Conservation (phyloP, 2,113 vertebrate genomes). For the Gambusia holbrooki region DNA sequence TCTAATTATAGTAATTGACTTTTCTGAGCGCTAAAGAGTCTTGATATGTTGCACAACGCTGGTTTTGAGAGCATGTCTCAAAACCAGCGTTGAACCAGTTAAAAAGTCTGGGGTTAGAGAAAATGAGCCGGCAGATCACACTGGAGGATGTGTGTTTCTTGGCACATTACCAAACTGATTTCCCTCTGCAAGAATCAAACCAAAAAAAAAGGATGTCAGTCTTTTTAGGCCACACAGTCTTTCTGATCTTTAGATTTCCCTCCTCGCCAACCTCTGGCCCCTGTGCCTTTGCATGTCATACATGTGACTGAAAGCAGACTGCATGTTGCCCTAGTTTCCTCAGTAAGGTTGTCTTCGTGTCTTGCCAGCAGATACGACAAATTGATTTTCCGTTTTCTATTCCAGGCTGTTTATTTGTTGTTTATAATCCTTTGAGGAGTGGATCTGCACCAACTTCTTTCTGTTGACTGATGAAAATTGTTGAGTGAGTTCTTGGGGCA, state of each 20-base stretch:
- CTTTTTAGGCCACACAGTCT: slow-evolving; percentile 32
- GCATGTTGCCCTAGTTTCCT: slow-evolving; percentile 22
- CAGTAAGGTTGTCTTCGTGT: slow-evolving; percentile 8
- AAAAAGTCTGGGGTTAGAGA: slow-evolving; percentile 14
- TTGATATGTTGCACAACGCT: background rate
- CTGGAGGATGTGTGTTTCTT: slow-evolving; percentile 23
- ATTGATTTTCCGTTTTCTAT: background rate
- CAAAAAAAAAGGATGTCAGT: slow-evolving; percentile 45
- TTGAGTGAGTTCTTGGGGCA: slow-evolving; percentile 16
- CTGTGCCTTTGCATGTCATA: slow-evolving; percentile 24
- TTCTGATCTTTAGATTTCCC: slow-evolving; percentile 37
- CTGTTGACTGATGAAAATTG: slow-evolving; percentile 22
- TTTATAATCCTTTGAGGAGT: background rate
- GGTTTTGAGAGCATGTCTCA: slow-evolving; percentile 27
- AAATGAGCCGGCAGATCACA: slow-evolving; percentile 16
- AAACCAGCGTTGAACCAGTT: slow-evolving; percentile 35
- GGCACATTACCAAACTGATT: slow-evolving; percentile 17
- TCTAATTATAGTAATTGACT: slow-evolving; percentile 65
- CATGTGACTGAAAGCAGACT: slow-evolving; percentile 34
- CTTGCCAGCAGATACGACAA: background rate
- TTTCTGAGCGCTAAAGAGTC: slow-evolving; percentile 45
- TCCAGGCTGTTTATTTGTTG: background rate
- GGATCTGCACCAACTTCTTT: slow-evolving; percentile 25
- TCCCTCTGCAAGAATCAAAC: slow-evolving; percentile 17
- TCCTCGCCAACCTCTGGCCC: slow-evolving; percentile 6